phyloP scores from a whole-genome alignment of 2,113 vertebrate species.

The Baryphthengus martii region DNA sequence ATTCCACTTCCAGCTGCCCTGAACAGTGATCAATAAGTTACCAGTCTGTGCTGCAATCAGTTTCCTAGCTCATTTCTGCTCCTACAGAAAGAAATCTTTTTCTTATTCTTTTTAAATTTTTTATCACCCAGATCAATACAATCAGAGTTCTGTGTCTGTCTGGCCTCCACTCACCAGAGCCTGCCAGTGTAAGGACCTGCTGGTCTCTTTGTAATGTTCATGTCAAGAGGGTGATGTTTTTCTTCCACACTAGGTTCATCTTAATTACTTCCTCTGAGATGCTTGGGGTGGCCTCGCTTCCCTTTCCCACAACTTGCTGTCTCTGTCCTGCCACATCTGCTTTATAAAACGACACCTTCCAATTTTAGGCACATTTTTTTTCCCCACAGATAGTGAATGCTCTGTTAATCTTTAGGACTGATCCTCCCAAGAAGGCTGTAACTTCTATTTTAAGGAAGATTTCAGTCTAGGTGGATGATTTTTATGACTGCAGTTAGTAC shows the following conservation, averaged over 20 bases:
- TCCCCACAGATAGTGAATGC: background rate
- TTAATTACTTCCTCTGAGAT: slow-evolving; percentile 41
- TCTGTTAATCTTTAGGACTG: slow-evolving; percentile 59
- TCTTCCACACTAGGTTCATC: background rate
- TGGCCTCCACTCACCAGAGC: background rate
- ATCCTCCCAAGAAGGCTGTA: slow-evolving; percentile 54
- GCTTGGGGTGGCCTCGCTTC: background rate
- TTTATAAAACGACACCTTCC: background rate
- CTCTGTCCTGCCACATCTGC: background rate
- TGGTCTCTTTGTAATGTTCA: background rate
- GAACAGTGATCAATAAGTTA: slow-evolving; percentile 9
- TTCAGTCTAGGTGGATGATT: slow-evolving; percentile 36
- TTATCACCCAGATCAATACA: slow-evolving; percentile 60
- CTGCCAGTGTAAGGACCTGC: background rate
- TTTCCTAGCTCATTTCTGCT: slow-evolving; percentile 27
- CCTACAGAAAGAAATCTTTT: background rate
- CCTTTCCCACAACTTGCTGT: background rate
- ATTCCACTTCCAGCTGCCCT: slow-evolving; percentile 6
- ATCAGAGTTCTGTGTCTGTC: slow-evolving; percentile 27
- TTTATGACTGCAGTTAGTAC: background rate
- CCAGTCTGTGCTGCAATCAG: background rate
- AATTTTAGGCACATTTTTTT: slow-evolving; percentile 30
- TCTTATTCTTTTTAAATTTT: slow-evolving; percentile 39
- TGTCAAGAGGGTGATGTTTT: background rate
- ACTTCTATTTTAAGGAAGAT: slow-evolving; percentile 59